Conservation (phyloP, 2,797 vertebrate genomes). For the Numenius phaeopus region DNA sequence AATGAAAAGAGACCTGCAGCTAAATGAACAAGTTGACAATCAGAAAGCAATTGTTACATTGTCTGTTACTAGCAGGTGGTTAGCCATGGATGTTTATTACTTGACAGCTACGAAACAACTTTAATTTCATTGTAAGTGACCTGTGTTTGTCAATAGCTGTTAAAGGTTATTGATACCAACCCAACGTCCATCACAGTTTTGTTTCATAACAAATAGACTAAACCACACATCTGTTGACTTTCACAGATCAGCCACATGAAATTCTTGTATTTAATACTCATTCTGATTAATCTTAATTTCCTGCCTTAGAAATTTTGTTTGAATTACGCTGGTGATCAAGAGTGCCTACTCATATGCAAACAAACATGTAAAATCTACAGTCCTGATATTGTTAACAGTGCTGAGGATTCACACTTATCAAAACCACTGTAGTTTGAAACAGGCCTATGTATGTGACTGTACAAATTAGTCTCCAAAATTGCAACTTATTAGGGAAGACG, state of each 20-base stretch:
- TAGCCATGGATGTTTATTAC: neutral
- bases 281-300: neutral
- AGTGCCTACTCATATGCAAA: neutral
- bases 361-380: neutral
- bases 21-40: slow-evolving; percentile 1
- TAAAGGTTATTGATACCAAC: neutral
- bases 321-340: neutral
- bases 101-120: neutral
- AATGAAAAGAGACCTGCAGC: slow-evolving; percentile 19
- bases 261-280: neutral
- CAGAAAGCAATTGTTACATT: slow-evolving; percentile 7
- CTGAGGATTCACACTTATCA: neutral
- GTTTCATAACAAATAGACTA: neutral
- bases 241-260: neutral
- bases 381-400: neutral
- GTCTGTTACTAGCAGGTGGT: slow-evolving; percentile 24
- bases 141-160: neutral
- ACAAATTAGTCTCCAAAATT: neutral
- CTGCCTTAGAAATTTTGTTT: neutral
- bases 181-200: neutral
- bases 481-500: neutral
- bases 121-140: neutral
- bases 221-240: neutral
- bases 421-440: neutral
- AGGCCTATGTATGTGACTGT: neutral